phyloP scores from a whole-genome alignment of 2,113 vertebrate species.

The Amazona guildingii region DNA sequence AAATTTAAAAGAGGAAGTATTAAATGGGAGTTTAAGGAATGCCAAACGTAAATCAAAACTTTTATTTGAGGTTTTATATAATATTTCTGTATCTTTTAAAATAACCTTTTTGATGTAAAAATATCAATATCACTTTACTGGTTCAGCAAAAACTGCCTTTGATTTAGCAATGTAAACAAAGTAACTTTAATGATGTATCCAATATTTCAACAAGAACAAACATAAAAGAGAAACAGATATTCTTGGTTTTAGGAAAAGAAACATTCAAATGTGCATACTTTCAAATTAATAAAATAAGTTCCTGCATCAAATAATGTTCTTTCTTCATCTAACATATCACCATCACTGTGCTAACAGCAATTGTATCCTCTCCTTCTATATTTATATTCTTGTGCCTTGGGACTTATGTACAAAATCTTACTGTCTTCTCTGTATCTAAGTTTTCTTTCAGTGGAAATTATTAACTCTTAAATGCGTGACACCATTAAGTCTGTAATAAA shows the following conservation, averaged over 20 bases:
- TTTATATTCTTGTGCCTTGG: background rate
- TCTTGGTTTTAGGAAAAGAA: background rate
- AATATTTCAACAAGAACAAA: background rate
- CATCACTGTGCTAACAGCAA: background rate
- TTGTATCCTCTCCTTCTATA: background rate
- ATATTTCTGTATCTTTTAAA: background rate
- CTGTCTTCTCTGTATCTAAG: background rate
- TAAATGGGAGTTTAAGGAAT: background rate
- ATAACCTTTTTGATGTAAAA: background rate
- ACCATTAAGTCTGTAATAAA: background rate
- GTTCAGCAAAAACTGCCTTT: background rate
- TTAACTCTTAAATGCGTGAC: background rate
- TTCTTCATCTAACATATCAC: background rate
- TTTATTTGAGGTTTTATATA: background rate
- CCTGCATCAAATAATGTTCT: background rate
- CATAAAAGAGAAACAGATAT: background rate
- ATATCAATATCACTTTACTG: background rate
- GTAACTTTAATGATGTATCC: background rate
- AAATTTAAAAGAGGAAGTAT: background rate
- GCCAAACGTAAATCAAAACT: background rate
- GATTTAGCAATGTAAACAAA: background rate
- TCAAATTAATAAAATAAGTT: background rate
- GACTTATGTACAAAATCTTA: background rate
- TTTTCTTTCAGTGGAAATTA: background rate
- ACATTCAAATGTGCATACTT: background rate